These are phyloP conservation scores for Luperina testacea DNA, from an alignment of 2,888 invertebrate species.

Conservation along the genomic window DNA sequence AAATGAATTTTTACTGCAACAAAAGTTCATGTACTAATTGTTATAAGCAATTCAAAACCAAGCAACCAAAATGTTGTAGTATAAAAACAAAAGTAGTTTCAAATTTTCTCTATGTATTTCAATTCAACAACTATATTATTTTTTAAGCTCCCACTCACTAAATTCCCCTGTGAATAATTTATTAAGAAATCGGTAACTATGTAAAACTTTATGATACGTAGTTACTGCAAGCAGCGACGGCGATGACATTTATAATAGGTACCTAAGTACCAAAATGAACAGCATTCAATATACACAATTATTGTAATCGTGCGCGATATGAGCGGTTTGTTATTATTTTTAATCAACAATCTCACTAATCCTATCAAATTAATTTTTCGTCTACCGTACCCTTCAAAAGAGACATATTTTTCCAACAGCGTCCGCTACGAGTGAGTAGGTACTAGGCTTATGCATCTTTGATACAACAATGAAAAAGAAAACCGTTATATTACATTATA, in stretches of 20 bases:
- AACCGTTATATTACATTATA: constrained; percentile 59
- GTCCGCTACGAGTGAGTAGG: constrained; percentile 29
- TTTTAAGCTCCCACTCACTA: neutral
- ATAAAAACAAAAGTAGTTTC: neutral
- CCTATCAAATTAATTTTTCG: neutral
- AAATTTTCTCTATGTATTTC: neutral
- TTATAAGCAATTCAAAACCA: neutral
- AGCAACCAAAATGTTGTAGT: neutral
- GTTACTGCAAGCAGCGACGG: neutral
- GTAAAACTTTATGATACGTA: neutral
- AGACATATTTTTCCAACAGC: constrained; percentile 35
- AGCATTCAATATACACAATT: neutral
- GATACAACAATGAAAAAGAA: constrained; percentile 64
- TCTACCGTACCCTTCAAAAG: neutral
- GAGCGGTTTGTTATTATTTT: constrained; percentile 29
- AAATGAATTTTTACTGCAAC: neutral
- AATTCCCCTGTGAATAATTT: neutral
- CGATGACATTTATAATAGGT: neutral
- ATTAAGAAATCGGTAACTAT: neutral
- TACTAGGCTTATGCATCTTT: constrained; percentile 47
- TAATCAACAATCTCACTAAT: neutral
- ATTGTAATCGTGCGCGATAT: constrained; percentile 5
- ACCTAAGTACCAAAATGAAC: neutral
- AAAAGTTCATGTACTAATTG: neutral
- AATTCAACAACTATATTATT: neutral